These are phyloP conservation scores for Gonatopus flavifemur DNA, from an alignment of 1,140 invertebrate genomes.

Conservation along the genomic window DNA sequence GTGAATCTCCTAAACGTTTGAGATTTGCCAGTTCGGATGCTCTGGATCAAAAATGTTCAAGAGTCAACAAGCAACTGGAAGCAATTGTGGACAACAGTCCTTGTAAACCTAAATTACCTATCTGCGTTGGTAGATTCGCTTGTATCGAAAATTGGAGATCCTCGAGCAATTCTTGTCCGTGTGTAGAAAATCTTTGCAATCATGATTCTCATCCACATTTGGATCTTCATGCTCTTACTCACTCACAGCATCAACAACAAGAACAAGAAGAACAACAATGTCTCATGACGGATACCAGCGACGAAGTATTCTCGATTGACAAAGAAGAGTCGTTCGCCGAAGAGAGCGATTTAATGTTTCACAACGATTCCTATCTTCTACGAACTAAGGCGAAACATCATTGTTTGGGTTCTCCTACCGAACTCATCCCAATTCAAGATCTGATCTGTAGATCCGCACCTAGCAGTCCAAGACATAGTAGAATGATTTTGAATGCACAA, in stretches of 20 bases:
- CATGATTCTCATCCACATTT: too few species aligned
- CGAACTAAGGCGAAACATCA: conserved; percentile 13
- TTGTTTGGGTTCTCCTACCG: conserved; percentile 16
- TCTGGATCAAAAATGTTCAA: conserved; percentile 50
- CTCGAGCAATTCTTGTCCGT: conserved; percentile 64
- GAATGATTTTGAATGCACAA: conserved; percentile 29
- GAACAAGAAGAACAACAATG: conserved; percentile 17
- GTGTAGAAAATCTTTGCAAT: conserved; percentile 61
- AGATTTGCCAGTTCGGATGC: conserved; percentile 73
- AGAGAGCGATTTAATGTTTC: background rate
- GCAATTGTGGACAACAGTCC: conserved; percentile 58
- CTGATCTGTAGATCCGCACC: conserved; percentile 54
- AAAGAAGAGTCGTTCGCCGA: background rate
- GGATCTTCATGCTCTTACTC: too few species aligned
- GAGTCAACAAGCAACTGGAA: conserved; percentile 44
- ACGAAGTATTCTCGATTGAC: background rate
- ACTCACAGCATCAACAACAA: conserved; percentile 24
- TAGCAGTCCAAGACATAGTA: conserved; percentile 51
- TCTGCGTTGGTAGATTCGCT: conserved; percentile 27
- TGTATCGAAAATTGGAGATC: conserved; percentile 54
- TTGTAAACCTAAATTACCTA: conserved; percentile 39
- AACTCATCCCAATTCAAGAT: too few species aligned
- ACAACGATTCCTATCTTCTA: conserved; percentile 11
- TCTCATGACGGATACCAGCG: background rate
- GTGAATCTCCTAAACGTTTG: conserved; percentile 78